These are phyloP conservation scores for Xiphophorus birchmanni DNA, from an alignment of 2,797 vertebrate genomes.

Conservation along the genomic window DNA sequence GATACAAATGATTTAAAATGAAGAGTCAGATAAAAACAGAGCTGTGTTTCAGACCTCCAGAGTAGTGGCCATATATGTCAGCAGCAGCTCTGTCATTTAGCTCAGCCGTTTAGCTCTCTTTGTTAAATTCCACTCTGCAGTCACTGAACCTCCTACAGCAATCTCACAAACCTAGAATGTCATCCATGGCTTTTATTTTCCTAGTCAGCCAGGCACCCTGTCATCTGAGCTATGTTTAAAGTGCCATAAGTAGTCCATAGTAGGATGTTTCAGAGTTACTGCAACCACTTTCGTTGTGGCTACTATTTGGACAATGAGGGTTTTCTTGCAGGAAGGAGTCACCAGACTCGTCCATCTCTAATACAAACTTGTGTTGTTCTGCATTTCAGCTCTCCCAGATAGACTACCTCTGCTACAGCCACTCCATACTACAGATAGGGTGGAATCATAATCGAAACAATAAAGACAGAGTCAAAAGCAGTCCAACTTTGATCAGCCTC, in stretches of 20 bases:
- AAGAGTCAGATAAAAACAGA: conserved; percentile 5
- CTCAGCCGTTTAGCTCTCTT: conserved; percentile 43
- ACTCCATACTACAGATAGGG: neutral
- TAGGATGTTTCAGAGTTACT: conserved; percentile 52
- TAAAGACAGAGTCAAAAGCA: conserved; percentile 23
- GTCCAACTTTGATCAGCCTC: conserved; percentile 31
- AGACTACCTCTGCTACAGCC: neutral
- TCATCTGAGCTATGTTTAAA: conserved; percentile 58
- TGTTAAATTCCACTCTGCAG: conserved; percentile 62
- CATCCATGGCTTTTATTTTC: conserved; percentile 48
- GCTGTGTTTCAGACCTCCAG: conserved; percentile 38
- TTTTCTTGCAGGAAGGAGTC: conserved; percentile 23
- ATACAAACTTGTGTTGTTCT: conserved; percentile 10
- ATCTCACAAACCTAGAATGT: conserved; percentile 67
- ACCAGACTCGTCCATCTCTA: conserved; percentile 12
- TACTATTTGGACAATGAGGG: conserved; percentile 44
- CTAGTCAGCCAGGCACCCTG: conserved; percentile 32
- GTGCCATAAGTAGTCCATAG: conserved; percentile 56
- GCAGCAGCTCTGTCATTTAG: conserved; percentile 72
- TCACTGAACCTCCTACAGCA: conserved; percentile 69
- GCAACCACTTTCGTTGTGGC: conserved; percentile 56
- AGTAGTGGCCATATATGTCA: conserved; percentile 40
- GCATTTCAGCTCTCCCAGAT: neutral
- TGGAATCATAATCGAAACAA: too few species aligned
- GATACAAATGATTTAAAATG: neutral